phyloP scores from a whole-genome alignment of 2,797 vertebrate genomes.

The Phoxinus dragarum region DNA sequence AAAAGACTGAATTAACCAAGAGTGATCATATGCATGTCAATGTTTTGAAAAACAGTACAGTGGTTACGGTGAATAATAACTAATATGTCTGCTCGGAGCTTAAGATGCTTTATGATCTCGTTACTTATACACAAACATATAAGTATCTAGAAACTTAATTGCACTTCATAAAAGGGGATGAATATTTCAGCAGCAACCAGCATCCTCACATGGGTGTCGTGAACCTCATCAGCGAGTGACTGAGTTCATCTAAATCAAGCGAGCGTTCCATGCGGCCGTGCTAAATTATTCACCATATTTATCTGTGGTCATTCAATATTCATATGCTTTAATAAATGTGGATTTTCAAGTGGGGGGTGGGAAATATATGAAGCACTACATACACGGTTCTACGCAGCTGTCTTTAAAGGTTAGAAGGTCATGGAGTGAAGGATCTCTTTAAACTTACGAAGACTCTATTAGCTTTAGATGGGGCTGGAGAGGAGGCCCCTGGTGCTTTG shows the following conservation, averaged over 20 bases:
- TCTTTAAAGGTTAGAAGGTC: slow-evolving; percentile 75
- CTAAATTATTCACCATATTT: slow-evolving; percentile 56
- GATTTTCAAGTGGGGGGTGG: slow-evolving; percentile 21
- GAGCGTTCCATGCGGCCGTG: slow-evolving; percentile 21
- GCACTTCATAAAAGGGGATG: slow-evolving; percentile 45
- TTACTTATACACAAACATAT: slow-evolving; percentile 45
- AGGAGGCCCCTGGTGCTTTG: slow-evolving; percentile 68
- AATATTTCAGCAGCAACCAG: slow-evolving; percentile 46
- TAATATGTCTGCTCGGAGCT: slow-evolving; percentile 21
- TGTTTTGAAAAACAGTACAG: slow-evolving; percentile 27
- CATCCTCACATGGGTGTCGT: slow-evolving; percentile 34
- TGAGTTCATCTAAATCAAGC: slow-evolving; percentile 42
- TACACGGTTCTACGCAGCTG: slow-evolving; percentile 68
- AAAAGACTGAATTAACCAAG: slow-evolving; percentile 34
- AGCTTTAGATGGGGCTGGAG: slow-evolving; percentile 73
- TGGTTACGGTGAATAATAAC: not conserved
- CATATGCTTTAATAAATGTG: slow-evolving; percentile 53
- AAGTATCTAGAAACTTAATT: slow-evolving; percentile 50
- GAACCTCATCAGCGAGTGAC: slow-evolving; percentile 38
- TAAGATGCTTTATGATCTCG: slow-evolving; percentile 15
- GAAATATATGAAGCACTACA: slow-evolving; percentile 67
- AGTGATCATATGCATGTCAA: slow-evolving; percentile 24
- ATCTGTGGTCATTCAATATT: slow-evolving; percentile 50
- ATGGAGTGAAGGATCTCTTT: slow-evolving; percentile 73
- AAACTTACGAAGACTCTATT: slow-evolving; percentile 79